phyloP scores from a whole-genome alignment of 2,888 invertebrate species.

The Amiota mariae region DNA sequence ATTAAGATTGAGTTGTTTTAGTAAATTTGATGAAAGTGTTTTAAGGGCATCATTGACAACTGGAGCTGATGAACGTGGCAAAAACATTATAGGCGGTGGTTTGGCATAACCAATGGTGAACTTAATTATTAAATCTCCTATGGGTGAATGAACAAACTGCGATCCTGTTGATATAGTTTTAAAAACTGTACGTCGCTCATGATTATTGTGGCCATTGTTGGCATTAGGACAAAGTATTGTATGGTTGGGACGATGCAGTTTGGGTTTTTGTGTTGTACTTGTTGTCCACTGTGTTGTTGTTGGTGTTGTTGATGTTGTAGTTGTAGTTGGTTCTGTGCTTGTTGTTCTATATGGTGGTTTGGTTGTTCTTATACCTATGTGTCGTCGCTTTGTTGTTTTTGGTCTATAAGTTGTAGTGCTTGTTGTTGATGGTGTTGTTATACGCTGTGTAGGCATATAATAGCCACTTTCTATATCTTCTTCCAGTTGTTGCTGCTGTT shows the following conservation, averaged over 20 bases:
- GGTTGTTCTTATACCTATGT: conserved; percentile 1
- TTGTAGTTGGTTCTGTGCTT: not conserved
- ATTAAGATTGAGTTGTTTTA: conserved; percentile 50
- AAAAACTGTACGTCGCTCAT: conserved; percentile 58
- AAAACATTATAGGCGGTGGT: conserved; percentile 34
- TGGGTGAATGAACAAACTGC: conserved; percentile 66
- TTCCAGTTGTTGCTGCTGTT: not conserved
- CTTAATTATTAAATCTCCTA: conserved; percentile 67
- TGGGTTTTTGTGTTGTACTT: not conserved
- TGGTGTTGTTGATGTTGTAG: conserved; percentile 12
- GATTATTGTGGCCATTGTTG: conserved; percentile 45
- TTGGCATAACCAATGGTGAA: conserved; percentile 67
- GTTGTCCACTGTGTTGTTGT: conserved; percentile 23
- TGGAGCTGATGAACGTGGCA: not conserved
- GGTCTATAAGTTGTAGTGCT: conserved; percentile 34
- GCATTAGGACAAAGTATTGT: conserved; percentile 36
- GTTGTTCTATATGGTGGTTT: not conserved
- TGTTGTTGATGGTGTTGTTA: conserved; percentile 28
- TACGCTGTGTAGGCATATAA: conserved; percentile 13
- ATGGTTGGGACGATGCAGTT: conserved; percentile 20
- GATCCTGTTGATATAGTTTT: conserved; percentile 64
- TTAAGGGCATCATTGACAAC: conserved; percentile 45
- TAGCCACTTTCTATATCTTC: not conserved
- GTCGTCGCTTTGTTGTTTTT: conserved; percentile 1
- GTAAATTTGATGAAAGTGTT: conserved; percentile 49